Evolutionary conservation across 2,113 vertebrate species (phyloP), one percentile per base, ranked within the genome.

Genomic region (Herpetotheres cachinnans): DNA sequence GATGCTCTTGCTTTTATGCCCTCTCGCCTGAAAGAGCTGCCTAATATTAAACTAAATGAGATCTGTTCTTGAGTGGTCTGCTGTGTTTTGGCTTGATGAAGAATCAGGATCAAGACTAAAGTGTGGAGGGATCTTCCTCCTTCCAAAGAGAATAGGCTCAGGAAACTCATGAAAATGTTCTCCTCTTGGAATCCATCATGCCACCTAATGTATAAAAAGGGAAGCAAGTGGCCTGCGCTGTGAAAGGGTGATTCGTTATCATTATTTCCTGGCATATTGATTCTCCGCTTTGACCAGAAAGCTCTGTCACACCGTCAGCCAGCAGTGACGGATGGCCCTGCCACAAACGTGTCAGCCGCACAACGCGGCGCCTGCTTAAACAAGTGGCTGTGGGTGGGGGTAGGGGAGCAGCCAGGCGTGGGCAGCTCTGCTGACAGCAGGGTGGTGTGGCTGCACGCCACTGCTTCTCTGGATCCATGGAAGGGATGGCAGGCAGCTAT

Each of bases 261-360:
- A 95, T 98, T 97, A 97, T 92, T 86, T 62, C 55, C 49, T 94
- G 93, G 93, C 94, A 91, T 96, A 96, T 98, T 97, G 98, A 97
- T 97, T 98, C 97, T 58, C 89, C 18, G 55, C 94, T 95, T 72
- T 20, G 73, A 95, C 96, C 97, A 78, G 96, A 74, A 87, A 86
- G 93, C 49, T 56, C 95, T 71, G 21, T 90, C 96, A 97, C n/a
- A 7, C n/a, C 7, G 1, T 82, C 88, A 93, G 95, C 80, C 2
- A 0, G 90, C 10, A 0, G 40, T 95, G 97, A 97, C 0, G 54
- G 89, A 97, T 96, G 91, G 95, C 66, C 88, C 88, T 62, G 66
- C 85, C 66, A 11, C 12, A 2, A 73, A 34, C 0, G 2, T 69
- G 86, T 65, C 88, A 16, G 49, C 86, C 55, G 69, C 17, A 4